Evolutionary conservation across 2,797 vertebrate species (phyloP).

Genomic region (Semaprochilodus insignis): DNA sequence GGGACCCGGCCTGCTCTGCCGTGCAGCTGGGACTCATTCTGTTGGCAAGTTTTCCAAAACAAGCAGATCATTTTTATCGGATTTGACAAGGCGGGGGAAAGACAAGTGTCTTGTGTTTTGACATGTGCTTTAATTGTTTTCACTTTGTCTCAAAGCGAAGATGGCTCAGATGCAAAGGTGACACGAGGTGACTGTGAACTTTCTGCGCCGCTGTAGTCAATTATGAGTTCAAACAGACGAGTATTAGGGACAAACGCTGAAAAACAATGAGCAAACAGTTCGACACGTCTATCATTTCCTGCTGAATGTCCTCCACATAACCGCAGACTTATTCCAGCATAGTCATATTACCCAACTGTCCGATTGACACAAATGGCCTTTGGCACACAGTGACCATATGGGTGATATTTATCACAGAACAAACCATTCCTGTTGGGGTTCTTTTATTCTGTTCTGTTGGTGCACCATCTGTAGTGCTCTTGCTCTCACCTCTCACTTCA

Average conservation of each 20-base stretch:
- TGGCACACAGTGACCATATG: not conserved
- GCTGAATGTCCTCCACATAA: too few species aligned
- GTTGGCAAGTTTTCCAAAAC: not conserved
- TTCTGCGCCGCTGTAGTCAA: not conserved
- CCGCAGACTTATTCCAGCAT: not conserved
- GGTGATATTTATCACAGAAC: not conserved
- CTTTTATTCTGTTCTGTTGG: too few species aligned
- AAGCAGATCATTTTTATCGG: not conserved
- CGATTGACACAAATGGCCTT: not conserved
- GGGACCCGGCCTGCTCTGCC: not conserved
- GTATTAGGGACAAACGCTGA: not conserved
- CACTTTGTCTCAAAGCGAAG: not conserved
- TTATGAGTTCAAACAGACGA: not conserved
- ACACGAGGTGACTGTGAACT: not conserved
- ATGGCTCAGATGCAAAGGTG: not conserved
- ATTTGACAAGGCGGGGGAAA: too few species aligned
- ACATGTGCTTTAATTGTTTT: conserved; percentile 31
- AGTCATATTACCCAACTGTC: not conserved
- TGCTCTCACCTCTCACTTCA: too few species aligned
- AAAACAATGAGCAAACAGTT: not conserved
- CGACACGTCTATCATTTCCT: not conserved
- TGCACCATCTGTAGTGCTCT: too few species aligned
- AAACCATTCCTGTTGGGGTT: too few species aligned
- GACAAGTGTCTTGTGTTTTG: not conserved
- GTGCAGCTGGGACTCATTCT: not conserved